Evolutionary conservation across 2,888 invertebrate genomes (phyloP).

Genomic region (Pecten maximus): DNA sequence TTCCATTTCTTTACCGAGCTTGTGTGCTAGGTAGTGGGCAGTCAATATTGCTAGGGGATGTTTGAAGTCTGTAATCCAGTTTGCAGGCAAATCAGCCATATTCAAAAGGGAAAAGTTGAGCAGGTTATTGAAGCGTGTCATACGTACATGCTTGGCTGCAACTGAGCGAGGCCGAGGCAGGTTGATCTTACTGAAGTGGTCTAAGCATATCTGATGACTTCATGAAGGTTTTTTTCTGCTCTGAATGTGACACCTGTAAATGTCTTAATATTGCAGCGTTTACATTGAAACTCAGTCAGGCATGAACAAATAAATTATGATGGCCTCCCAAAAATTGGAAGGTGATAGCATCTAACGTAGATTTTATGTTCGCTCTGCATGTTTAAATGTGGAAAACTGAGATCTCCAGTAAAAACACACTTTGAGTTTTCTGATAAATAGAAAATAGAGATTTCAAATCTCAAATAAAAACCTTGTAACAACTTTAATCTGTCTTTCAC

Average conservation of each 20-base stretch:
- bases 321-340: not conserved
- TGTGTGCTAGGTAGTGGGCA: not conserved
- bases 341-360: constrained; percentile 20
- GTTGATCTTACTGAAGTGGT: not conserved
- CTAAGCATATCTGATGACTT: constrained; percentile 11
- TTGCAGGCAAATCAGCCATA: not conserved
- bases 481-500: not conserved
- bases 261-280: constrained; percentile 24
- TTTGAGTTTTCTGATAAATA: not conserved
- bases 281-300: not conserved
- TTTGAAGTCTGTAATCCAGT: constrained; percentile 22
- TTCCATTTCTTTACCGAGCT: not conserved
- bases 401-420: not conserved
- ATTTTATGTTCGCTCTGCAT: constrained; percentile 2
- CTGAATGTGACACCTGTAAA: constrained; percentile 23
- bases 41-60: not conserved
- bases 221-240: constrained; percentile 25
- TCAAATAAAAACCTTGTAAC: not conserved
- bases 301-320: not conserved
- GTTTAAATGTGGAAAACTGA: constrained; percentile 10
- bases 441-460: constrained; percentile 33
- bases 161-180: constrained; percentile 28
- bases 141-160: constrained; percentile 19
- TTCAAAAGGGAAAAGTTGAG: constrained; percentile 18
- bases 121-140: not conserved